A percentile compares a stretch with the other conserved stretches of the same genome.
Evolutionary conservation across 2,888 invertebrate species (phyloP).

Genomic region (Ceramica pisi): DNA sequence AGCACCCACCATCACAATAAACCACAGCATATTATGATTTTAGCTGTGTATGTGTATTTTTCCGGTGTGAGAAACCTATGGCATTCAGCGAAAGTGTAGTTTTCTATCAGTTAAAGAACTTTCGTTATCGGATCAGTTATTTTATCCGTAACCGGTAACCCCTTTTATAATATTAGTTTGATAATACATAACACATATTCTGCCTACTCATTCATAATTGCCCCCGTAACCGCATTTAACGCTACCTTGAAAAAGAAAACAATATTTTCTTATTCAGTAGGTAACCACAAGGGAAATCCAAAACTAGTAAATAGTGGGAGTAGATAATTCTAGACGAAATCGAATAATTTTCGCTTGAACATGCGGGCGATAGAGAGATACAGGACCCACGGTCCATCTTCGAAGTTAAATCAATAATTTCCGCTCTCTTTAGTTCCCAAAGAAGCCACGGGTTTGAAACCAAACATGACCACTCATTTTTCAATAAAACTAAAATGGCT

Average conservation of each 20-base stretch:
- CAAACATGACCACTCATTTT: neutral
- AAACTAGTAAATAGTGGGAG: neutral
- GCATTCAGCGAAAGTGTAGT: no score
- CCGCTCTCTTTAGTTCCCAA: neutral
- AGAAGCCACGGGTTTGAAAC: neutral
- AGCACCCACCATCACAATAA: no score
- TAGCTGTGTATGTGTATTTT: no score
- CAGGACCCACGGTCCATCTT: neutral
- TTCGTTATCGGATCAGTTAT: no score
- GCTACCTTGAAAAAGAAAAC: neutral
- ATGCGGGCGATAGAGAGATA: neutral
- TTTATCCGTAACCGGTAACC: no score
- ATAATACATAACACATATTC: no score
- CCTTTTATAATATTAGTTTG: no score
- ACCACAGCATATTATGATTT: no score
- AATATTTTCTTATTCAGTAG: neutral
- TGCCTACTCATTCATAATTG: neutral
- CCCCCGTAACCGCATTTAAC: neutral
- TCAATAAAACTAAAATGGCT: conserved; percentile 10
- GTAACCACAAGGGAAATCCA: neutral
- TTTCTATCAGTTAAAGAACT: no score
- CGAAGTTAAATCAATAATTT: conserved; percentile 22
- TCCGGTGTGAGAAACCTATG: no score
- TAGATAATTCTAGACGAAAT: conserved; percentile 1
- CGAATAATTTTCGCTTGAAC: neutral